Evolutionary conservation across 2,113 vertebrate species (phyloP), one percentile per base, ranked within the genome.

Genomic region (Lophura nycthemera): DNA sequence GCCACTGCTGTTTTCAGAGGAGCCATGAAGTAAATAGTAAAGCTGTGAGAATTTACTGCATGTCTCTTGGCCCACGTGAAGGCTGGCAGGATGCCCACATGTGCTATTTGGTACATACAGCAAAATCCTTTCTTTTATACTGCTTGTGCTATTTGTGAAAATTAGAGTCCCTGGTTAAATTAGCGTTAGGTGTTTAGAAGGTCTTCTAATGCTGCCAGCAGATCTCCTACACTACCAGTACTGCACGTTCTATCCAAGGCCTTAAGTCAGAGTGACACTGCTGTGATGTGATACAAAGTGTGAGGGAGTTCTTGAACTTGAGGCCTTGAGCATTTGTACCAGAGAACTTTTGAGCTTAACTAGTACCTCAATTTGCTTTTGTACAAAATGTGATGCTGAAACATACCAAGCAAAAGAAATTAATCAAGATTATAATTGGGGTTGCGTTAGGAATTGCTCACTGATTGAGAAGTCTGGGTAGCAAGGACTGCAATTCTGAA

Each of bases 1-100:
- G 71, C 77, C 64, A 83, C 86, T 74, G 45, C 16, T 82, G 84
- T 87, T 88, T 95, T 38, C 91, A 63, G 19, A 96, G 81, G 66
- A 92, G 59, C 85, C 74, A 78, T 27, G 76, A 70, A 69, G 66
- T 47, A 92, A 85, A 73, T 81, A 63, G 24, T 36, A 38, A 66
- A 43, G 57, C 40, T 69, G 40, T 7, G 61, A 79, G 65, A 63
- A 75, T 86, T 82, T 30, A 15, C 6, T 70, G 22, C 18, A 34
- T 20, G 52, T 82, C 83, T 88, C 73, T 57, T 30, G 88, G 92
- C 74, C 83, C 73, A 5, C 1, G 52, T 13, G 88, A 81, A 69
- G 90, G 30, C 63, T 81, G 86, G 63, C 43, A 65, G 63, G 45
- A n/a, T 13, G 32, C 74, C 74, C 45, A 10, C 73, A 47, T 3